Evolutionary conservation across 2,888 invertebrate species (phyloP), one percentile per base, ranked within the genome.

Genomic region (Pecten maximus): DNA sequence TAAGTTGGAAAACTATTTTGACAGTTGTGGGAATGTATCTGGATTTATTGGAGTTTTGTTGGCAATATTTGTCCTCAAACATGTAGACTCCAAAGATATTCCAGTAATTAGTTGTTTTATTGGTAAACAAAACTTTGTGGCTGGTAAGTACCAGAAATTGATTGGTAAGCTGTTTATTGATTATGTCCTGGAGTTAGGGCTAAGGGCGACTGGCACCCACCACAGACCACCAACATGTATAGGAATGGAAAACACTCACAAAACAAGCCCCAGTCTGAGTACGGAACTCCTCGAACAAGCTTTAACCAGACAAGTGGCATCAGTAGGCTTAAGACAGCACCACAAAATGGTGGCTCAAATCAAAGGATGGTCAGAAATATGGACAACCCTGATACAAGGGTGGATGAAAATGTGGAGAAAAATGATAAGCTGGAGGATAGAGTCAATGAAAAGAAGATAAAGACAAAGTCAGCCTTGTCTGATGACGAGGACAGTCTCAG

Each of bases 171-270:
- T 23, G 2, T n/a, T 23, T 60, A 74, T 74, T 74, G 74, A 74
- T 74, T 74, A 0, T 54, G 35, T 35, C 35, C 12, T 74, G 28
- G 28, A 35, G 74, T 74, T 54, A 74, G 74, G 74, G 74, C 35
- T 74, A 74, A 74, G 74, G 74, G 28, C 15, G 74, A 10, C 74
- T 74, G 6, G 35, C 10, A 74, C 74, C 28, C 12, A 60, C 60
- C 60, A 74, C 74, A 74, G 35, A 74, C 74, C 74, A 74, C 35
- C 74, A 74, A 74, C 74, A 74, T 74, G 74, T 74, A 74, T 23
- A 74, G 35, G 74, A 74, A 28, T 15, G 74, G 74, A 28, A 74
- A 74, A 54, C 54, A 0, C 54, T 54, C 23, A 19, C 54, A 23
- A 35, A 74, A 74, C 74, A 74, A 74, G 74, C 35, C 74, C 10